Evolutionary conservation across 2,113 vertebrate species (phyloP).

Genomic region (Uria aalge): DNA sequence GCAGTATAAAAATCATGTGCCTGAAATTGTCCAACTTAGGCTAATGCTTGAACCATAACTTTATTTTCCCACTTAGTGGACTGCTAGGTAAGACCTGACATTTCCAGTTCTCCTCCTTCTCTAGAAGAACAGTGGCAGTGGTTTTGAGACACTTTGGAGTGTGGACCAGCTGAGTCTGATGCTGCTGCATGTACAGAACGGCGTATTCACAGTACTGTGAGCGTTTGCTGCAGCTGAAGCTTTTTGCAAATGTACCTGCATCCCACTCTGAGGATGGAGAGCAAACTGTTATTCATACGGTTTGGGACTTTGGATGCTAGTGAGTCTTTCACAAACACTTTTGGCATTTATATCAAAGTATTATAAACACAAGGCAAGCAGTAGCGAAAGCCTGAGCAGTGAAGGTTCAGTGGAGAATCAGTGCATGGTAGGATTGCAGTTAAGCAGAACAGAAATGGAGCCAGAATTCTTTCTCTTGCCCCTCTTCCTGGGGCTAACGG

Average conservation of each 20-base stretch:
- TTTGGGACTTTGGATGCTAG: not conserved
- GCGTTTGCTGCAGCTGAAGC: not conserved
- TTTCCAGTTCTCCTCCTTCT: not conserved
- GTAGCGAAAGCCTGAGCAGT: not conserved
- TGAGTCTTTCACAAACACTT: not conserved
- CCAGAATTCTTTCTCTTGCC: not conserved
- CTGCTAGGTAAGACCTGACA: not conserved
- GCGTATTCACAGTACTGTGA: constrained; percentile 43
- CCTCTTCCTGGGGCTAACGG: not conserved
- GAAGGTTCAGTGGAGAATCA: not conserved
- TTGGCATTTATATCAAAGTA: not conserved
- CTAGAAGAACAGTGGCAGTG: not conserved
- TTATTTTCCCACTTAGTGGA: not conserved
- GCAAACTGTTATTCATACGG: not conserved
- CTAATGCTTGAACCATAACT: not conserved
- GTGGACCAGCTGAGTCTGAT: not conserved
- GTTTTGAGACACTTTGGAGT: not conserved
- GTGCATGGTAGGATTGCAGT: not conserved
- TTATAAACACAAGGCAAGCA: not conserved
- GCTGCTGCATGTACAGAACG: not conserved
- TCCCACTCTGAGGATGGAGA: not conserved
- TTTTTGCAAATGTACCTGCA: not conserved
- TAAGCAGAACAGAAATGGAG: not conserved
- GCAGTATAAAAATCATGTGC: constrained; percentile 54
- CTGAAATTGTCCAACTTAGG: constrained; percentile 47